phyloP scores from a whole-genome alignment of 37 sponge, comb jelly and placozoan species.

The Lycopodina hypogea region DNA sequence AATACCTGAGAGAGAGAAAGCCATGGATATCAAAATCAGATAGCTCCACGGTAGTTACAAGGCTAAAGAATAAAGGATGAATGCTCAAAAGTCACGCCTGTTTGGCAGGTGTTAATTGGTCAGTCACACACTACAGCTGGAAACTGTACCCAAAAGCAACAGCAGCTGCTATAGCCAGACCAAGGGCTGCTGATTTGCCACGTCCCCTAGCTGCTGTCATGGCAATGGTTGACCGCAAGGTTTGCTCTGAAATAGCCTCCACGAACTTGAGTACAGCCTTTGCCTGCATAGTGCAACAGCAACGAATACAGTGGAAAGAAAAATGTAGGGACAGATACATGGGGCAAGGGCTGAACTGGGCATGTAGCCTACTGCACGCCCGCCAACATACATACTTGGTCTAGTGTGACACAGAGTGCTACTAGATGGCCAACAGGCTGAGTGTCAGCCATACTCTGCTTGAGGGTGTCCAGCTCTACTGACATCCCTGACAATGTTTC shows the following conservation, averaged over 20 bases:
- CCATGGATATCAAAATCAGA: background rate
- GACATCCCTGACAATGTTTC: background rate
- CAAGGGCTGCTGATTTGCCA: constrained; percentile 95
- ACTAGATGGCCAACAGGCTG: constrained; percentile 83
- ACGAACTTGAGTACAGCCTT: constrained; percentile 87
- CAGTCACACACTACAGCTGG: too few relatives aligned
- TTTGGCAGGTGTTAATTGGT: background rate
- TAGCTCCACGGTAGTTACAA: background rate
- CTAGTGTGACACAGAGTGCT: constrained; percentile 69
- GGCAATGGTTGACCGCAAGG: constrained; percentile 79
- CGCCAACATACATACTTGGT: constrained; percentile 62
- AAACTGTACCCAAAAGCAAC: constrained; percentile 90
- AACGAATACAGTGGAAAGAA: too few relatives aligned
- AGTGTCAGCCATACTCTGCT: constrained; percentile 82
- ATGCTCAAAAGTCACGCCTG: background rate
- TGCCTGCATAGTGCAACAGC: constrained; percentile 42
- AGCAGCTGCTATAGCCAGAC: constrained; percentile 85
- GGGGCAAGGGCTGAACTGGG: background rate
- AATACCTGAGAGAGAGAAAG: constrained; percentile 61
- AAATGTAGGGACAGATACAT: constrained; percentile 15
- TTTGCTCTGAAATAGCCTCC: constrained; percentile 95
- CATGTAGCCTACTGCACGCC: too few relatives aligned
- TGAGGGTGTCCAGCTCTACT: constrained; percentile 60
- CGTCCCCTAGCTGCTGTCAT: constrained; percentile 96
- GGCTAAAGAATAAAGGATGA: background rate